Evolutionary conservation across 2,113 vertebrate genomes (phyloP).

Genomic region (Thalassarche chlororhynchos): DNA sequence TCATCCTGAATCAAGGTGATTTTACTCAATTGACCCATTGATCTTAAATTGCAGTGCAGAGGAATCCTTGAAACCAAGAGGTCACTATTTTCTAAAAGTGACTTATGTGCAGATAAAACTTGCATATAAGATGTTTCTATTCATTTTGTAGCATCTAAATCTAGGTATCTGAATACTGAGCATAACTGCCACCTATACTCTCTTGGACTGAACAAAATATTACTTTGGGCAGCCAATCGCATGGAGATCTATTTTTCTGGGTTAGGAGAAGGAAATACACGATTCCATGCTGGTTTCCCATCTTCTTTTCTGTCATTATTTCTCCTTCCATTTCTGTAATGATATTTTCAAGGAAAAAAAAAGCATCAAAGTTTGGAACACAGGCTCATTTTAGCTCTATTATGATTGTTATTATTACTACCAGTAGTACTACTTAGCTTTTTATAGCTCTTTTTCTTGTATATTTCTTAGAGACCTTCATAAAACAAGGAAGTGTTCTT

Average conservation of each 20-base stretch:
- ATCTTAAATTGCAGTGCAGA: neutral
- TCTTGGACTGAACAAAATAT: neutral
- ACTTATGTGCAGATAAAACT: neutral
- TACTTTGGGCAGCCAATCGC: neutral
- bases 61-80: neutral
- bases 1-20: neutral
- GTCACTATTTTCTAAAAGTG: neutral
- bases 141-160: neutral
- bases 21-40: neutral
- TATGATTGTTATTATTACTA: slow-evolving; percentile 20
- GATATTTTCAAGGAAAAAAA: neutral
- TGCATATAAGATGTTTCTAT: neutral
- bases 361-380: neutral
- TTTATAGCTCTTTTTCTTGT: neutral
- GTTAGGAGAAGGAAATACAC: neutral
- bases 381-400: neutral
- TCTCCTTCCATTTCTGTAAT: neutral
- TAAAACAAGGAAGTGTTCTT: neutral
- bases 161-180: neutral
- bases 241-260: neutral
- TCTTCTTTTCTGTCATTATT: neutral
- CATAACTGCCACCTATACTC: neutral
- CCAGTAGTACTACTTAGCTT: neutral
- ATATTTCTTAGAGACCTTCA: neutral
- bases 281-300: neutral